A percentile compares a stretch with the other conserved stretches of the same genome.
phyloP scores from a whole-genome alignment of 2,113 vertebrate species.

The Baryphthengus martii region DNA sequence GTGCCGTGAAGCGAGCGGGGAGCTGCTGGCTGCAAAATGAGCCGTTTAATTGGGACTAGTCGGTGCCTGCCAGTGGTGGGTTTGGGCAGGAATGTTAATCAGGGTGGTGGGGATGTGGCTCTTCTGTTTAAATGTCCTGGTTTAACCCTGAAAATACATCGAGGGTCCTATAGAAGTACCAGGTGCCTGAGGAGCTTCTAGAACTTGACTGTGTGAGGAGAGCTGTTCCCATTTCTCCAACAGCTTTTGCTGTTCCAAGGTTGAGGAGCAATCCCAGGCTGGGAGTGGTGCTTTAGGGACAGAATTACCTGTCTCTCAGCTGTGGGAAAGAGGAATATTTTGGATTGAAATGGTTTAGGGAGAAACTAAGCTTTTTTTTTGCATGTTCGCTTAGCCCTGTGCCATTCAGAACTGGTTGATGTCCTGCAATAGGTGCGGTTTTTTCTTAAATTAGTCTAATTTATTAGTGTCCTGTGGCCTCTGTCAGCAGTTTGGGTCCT shows the following conservation, averaged over 20 bases:
- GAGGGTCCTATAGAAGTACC: neutral
- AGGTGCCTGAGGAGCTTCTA: neutral
- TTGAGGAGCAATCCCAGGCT: neutral
- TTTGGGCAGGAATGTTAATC: neutral
- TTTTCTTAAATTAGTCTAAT: neutral
- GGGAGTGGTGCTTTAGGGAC: neutral
- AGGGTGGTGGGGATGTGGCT: neutral
- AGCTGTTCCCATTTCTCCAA: neutral
- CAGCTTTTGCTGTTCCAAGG: neutral
- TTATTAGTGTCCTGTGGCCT: neutral
- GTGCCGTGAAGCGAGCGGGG: neutral
- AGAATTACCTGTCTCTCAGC: neutral
- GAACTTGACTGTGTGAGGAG: neutral
- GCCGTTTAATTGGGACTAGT: conserved; percentile 25
- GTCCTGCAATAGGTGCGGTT: neutral
- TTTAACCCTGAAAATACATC: neutral
- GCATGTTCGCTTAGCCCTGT: neutral
- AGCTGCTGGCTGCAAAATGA: conserved; percentile 30
- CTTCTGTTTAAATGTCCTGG: neutral
- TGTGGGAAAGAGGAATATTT: neutral
- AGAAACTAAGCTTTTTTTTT: neutral
- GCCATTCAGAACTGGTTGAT: neutral
- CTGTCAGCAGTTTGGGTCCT: neutral
- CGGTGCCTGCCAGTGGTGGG: neutral
- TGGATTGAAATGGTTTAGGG: neutral